Base-by-base conservation (phyloP, 1,140 invertebrate genomes). In the Macrosteles quadrilineatus region DNA sequence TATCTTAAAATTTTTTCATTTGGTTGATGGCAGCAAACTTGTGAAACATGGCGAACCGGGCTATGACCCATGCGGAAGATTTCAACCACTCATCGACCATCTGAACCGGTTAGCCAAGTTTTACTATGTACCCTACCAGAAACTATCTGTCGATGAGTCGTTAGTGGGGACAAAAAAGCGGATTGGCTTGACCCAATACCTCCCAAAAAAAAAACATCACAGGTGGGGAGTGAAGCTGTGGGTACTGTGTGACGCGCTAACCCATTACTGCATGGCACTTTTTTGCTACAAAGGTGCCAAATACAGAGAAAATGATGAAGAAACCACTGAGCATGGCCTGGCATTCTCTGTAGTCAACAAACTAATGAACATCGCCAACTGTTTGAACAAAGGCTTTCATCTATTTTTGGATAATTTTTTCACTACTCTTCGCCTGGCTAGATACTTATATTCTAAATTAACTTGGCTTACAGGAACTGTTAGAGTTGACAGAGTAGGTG, bases 21-120 rank as follows among this genome's bases (percentile, higher is more conserved):
- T 32, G n/a, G 68, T 73, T n/a, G 62, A 73, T 45, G 68, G 68
- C n/a, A 30, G 17, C 14, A 73, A 47, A 47, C 59, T 75, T 67
- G 4, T 53, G 66, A 27, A 71, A 72, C 67, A 53, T 29, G 67
- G 70, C 69, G 36, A 74, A 47, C 70, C 71, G 43, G 55, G 73
- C 14, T 76, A 77, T 59, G 68, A 76, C 55, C 72, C 75, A 62
- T 77, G 74, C 73, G 68, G 40, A 43, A 76, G 70, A 71, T 77
- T 77, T 74, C 23, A 71, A 29, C 45, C 69, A 53, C 45, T 77
- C 29, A 67, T 77, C 65, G 70, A 75, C 43, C 75, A 75, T 57
- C 72, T 72, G 27, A 77, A 77, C 63, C 72, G 29, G 66, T 53
- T 75, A 43, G 75, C 75, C 59, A 71, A 69, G 30, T 65, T 68